A percentile compares a stretch with the other conserved stretches of the same genome.
Evolutionary conservation across 2,113 vertebrate species (phyloP).

Genomic region (Panthera tigris): DNA sequence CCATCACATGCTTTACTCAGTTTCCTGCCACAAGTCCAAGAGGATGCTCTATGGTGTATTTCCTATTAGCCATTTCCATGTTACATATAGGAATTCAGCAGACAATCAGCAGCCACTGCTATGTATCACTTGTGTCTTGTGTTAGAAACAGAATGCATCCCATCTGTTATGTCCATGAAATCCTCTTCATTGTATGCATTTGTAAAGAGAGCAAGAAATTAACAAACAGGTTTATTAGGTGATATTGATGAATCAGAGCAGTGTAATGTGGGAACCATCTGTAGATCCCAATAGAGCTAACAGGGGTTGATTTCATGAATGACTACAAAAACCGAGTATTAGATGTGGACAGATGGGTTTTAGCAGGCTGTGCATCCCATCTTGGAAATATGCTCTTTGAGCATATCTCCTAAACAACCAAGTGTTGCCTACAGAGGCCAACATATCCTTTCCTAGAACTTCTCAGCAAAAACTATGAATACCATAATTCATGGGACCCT

Average conservation of each 20-base stretch:
- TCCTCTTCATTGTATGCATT: not conserved
- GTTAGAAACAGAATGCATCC: not conserved
- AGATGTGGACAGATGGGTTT: not conserved
- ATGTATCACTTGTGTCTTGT: not conserved
- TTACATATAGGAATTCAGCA: not conserved
- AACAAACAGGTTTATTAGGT: not conserved
- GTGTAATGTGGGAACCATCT: not conserved
- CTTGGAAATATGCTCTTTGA: not conserved
- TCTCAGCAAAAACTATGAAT: not conserved
- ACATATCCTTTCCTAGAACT: not conserved
- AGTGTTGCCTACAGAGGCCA: not conserved
- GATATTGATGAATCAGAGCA: not conserved
- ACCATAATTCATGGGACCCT: not conserved
- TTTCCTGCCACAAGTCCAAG: not conserved
- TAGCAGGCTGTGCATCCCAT: not conserved
- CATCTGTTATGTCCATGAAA: not conserved
- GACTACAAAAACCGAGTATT: not conserved
- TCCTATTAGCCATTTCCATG: not conserved
- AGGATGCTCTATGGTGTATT: not conserved
- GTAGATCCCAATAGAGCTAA: not conserved
- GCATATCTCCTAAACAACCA: not conserved
- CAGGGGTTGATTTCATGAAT: not conserved
- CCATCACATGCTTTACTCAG: not conserved
- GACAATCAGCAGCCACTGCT: not conserved
- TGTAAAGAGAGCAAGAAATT: not conserved